Evolutionary conservation across 1,140 invertebrate genomes (phyloP).

Genomic region (Temnothorax curvispinosus): DNA sequence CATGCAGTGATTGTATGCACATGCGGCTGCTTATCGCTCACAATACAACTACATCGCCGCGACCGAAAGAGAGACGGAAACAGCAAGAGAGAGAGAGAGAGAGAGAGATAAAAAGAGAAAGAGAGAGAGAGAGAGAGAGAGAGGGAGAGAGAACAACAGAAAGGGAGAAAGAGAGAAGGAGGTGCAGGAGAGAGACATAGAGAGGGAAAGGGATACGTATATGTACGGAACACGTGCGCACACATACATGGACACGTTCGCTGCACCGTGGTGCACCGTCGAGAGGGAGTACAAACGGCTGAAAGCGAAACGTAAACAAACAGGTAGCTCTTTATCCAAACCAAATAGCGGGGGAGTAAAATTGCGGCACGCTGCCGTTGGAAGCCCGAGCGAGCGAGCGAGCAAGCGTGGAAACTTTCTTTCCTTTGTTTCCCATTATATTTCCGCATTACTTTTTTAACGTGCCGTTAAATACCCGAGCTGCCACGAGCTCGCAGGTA

Average conservation of each 20-base stretch:
- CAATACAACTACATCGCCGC: conserved; percentile 47
- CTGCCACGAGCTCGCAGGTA: conserved; percentile 65
- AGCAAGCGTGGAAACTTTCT: conserved; percentile 73
- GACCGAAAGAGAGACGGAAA: conserved; percentile 7
- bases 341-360: conserved; percentile 76
- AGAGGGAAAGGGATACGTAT: conserved; percentile 23
- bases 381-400: conserved; percentile 46
- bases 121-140: not conserved
- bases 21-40: conserved; percentile 69
- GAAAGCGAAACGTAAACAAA: conserved; percentile 79
- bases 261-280: conserved; percentile 57
- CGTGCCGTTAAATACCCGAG: conserved; percentile 72
- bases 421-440: conserved; percentile 71
- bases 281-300: conserved; percentile 75
- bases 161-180: not conserved
- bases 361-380: conserved; percentile 66
- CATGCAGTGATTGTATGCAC: conserved; percentile 68
- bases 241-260: conserved; percentile 32
- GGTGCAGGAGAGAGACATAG: not conserved
- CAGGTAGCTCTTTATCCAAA: conserved; percentile 78
- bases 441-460: conserved; percentile 74
- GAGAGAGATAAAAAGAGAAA: not conserved
- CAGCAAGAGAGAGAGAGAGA: not conserved
- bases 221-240: conserved; percentile 23
- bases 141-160: not conserved